Conservation (phyloP, 1,140 invertebrate genomes). For the Drosophila kohkoa region DNA sequence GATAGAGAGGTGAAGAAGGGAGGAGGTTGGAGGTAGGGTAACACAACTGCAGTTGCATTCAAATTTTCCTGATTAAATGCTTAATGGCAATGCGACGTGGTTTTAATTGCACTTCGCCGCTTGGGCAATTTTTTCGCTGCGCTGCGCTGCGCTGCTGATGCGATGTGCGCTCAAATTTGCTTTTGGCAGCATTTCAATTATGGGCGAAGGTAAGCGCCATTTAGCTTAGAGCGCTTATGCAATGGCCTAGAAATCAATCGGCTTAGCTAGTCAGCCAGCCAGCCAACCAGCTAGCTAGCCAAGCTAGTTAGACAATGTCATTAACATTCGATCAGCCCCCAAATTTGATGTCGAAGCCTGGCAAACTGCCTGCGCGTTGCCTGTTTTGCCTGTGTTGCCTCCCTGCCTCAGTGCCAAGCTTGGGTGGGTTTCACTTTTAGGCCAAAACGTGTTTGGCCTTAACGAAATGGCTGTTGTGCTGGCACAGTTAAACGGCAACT, state of each 20-base stretch:
- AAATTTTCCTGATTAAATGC: slow-evolving; percentile 77
- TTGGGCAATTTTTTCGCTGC: slow-evolving; percentile 4
- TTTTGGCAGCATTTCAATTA: slow-evolving; percentile 72
- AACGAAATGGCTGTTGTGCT: slow-evolving; percentile 19
- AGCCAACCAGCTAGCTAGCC: not conserved
- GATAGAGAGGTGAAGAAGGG: not conserved
- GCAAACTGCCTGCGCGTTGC: slow-evolving; percentile 4
- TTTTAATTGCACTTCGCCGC: slow-evolving; percentile 66
- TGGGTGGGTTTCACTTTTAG: slow-evolving; percentile 40
- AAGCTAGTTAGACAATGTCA: slow-evolving; percentile 36
- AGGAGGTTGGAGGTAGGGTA: too few species aligned
- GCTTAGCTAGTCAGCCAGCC: not conserved
- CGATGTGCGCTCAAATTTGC: slow-evolving; percentile 18
- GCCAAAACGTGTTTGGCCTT: slow-evolving; percentile 51
- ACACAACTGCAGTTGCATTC: slow-evolving; percentile 64
- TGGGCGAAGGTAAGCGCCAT: slow-evolving; percentile 37
- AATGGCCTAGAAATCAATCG: slow-evolving; percentile 44
- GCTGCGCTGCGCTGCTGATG: not conserved
- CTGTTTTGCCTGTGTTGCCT: not conserved
- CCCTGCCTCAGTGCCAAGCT: not conserved
- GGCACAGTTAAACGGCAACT: slow-evolving; percentile 16
- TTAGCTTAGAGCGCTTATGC: slow-evolving; percentile 30
- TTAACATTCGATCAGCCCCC: slow-evolving; percentile 34
- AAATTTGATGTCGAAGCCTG: slow-evolving; percentile 3
- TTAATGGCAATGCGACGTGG: slow-evolving; percentile 79